Base-by-base conservation (phyloP, 2,888 invertebrate genomes). In the Apotomis capreana region DNA sequence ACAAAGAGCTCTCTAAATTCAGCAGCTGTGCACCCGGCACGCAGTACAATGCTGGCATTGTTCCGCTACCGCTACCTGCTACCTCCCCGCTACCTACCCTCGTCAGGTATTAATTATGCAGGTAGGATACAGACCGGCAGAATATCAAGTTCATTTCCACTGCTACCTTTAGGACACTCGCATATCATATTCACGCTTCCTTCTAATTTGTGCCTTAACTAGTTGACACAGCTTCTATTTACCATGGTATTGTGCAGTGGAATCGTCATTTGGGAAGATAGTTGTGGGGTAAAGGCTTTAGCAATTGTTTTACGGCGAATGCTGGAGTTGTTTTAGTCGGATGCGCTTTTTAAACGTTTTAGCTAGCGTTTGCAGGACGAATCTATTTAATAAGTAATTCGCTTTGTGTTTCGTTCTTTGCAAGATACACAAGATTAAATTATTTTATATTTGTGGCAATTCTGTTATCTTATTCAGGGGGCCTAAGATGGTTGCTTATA, bases 141-240 rank as follows among this genome's bases (percentile, higher is more conserved):
- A 60, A 71, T 67, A 67, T 71, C 60, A 71, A 68, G 61, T 71
- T 68, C 51, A 67, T 71, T 71, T 62, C 44, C 8, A 44, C 44
- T 44, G n/a, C 1, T 57, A 61, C 51, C 61, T 67, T 57, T n/a
- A 44, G 44, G 51, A 58, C 9, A n/a, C 58, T 58, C 51, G 37
- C 26, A 36, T 59, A 46, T 65, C n/a, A 26, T 37, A 3, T 9
- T 37, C 37, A 51, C 4, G 12, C n/a, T 26, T 37, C 6, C 12
- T 36, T 36, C 36, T 36, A 46, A 65, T 57, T 5, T 8, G 9
- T 10, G 26, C 5, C 9, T n/a, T 57, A 46, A 6, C 3, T 5
- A 10, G 9, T 52, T 57, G 3, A 9, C 9, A 54, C 2, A 57
- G 36, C 46, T n/a, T 46, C 26, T 2, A 9, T 57, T 65, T 46